Evolutionary conservation across 1,140 invertebrate species (phyloP).

Genomic region (Sminthurinus signatus): DNA sequence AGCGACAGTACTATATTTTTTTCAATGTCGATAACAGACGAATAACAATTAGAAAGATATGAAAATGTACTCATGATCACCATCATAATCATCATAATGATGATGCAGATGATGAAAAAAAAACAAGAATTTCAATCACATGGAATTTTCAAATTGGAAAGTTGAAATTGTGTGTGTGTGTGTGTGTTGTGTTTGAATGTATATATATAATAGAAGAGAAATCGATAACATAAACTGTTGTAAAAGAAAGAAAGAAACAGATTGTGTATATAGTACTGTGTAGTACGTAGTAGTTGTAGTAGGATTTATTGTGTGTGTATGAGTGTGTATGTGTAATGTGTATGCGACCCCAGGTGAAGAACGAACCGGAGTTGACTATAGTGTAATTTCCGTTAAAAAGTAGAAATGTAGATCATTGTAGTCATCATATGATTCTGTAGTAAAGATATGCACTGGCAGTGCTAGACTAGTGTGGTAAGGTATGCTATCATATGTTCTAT

Average conservation of each 20-base stretch:
- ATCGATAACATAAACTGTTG: too few species aligned
- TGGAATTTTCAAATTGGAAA: constrained; percentile 18
- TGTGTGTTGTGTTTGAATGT: too few species aligned
- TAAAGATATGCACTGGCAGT: too few species aligned
- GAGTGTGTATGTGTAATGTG: too few species aligned
- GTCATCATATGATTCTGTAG: neutral
- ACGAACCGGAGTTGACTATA: constrained; percentile 35
- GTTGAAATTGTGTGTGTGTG: too few species aligned
- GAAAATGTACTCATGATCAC: too few species aligned
- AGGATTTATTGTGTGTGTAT: neutral
- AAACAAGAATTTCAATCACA: constrained; percentile 2
- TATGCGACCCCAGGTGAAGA: constrained; percentile 5
- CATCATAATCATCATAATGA: too few species aligned
- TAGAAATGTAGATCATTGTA: constrained; percentile 41
- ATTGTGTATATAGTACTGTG: neutral
- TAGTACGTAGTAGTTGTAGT: neutral
- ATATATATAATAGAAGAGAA: constrained; percentile 9
- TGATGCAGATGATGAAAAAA: neutral
- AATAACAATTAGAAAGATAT: neutral
- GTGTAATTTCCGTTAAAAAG: constrained; percentile 42
- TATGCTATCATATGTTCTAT: too few species aligned
- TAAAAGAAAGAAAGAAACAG: neutral
- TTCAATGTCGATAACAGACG: neutral
- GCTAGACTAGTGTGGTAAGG: too few species aligned
- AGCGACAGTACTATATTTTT: too few species aligned